Evolutionary conservation across 2,888 invertebrate species (phyloP).

Genomic region (Scaptomyza tumidula): DNA sequence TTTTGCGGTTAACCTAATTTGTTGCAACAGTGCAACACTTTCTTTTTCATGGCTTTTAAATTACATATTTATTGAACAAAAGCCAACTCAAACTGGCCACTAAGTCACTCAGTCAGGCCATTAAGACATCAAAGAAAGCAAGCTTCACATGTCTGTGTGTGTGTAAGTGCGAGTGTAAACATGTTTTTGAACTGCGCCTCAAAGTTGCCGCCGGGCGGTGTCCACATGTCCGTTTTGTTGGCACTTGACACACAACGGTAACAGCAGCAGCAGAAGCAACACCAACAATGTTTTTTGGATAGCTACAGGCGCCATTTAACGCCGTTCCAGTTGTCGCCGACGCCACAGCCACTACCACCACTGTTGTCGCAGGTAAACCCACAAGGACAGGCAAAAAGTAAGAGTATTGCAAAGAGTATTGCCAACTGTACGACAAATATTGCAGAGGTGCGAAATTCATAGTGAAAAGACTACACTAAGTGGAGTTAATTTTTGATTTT

Average conservation of each 20-base stretch:
- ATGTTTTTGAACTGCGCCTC: conserved; percentile 75
- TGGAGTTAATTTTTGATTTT: not conserved
- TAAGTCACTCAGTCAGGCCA: conserved; percentile 53
- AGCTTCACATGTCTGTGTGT: conserved; percentile 23
- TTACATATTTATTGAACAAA: conserved; percentile 73
- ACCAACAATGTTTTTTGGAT: conserved; percentile 56
- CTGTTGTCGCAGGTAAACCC: conserved; percentile 54
- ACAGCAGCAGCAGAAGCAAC: conserved; percentile 22
- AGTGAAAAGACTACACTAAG: not conserved
- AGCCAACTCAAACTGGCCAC: conserved; percentile 41
- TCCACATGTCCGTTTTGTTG: conserved; percentile 75
- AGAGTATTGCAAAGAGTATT: conserved; percentile 23
- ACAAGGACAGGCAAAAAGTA: conserved; percentile 37
- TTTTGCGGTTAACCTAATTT: conserved; percentile 63
- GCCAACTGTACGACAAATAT: not conserved
- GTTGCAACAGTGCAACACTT: conserved; percentile 57
- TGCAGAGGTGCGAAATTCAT: not conserved
- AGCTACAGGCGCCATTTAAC: conserved; percentile 68
- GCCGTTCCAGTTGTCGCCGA: conserved; percentile 18
- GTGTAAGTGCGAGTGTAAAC: conserved; percentile 63
- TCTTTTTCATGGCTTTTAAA: conserved; percentile 65
- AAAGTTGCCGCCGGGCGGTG: conserved; percentile 58
- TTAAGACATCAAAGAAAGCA: conserved; percentile 69
- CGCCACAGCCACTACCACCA: conserved; percentile 13
- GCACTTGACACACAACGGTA: conserved; percentile 75